A percentile compares a stretch with the other conserved stretches of the same genome.
Evolutionary conservation across 92 coral and sea anemone species (phyloP).

Genomic region (Montipora capitata): DNA sequence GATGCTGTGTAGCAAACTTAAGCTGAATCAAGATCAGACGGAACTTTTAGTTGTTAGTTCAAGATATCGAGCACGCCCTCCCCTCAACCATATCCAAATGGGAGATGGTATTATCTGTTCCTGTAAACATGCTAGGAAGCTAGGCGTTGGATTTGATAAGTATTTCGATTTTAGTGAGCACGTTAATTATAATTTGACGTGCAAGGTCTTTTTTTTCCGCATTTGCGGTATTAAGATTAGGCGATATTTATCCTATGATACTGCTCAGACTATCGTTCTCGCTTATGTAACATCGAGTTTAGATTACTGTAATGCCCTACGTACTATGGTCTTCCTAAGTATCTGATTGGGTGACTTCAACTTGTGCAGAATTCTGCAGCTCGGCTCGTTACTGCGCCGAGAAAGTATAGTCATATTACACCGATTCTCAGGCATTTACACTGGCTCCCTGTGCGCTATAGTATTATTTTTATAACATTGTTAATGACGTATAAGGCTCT

Average conservation of each 20-base stretch:
- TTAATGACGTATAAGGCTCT: neutral
- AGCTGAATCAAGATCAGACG: conserved; percentile 1
- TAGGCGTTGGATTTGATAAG: neutral
- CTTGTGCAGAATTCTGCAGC: too few species aligned
- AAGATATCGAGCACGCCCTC: neutral
- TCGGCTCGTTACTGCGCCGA: too few species aligned
- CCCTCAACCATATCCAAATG: neutral
- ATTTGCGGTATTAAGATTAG: neutral
- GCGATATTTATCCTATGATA: neutral
- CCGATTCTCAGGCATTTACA: too few species aligned
- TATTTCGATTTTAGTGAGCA: neutral
- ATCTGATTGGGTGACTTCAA: too few species aligned
- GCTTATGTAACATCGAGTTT: too few species aligned
- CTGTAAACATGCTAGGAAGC: conserved; percentile 8
- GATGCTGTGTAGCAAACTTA: neutral
- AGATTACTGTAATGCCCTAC: too few species aligned
- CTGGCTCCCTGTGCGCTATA: too few species aligned
- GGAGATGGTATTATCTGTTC: neutral
- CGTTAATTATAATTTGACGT: neutral
- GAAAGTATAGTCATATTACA: too few species aligned
- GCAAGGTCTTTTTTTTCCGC: conserved; percentile 4
- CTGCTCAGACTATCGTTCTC: too few species aligned
- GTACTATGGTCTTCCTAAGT: too few species aligned
- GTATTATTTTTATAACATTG: too few species aligned
- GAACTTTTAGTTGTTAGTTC: conserved; percentile 26